Percentiles rank a stretch among this genome's conserved stretches.
These are phyloP conservation scores for Pagrus major DNA, from an alignment of 2,113 vertebrate genomes.

Conservation along the genomic window DNA sequence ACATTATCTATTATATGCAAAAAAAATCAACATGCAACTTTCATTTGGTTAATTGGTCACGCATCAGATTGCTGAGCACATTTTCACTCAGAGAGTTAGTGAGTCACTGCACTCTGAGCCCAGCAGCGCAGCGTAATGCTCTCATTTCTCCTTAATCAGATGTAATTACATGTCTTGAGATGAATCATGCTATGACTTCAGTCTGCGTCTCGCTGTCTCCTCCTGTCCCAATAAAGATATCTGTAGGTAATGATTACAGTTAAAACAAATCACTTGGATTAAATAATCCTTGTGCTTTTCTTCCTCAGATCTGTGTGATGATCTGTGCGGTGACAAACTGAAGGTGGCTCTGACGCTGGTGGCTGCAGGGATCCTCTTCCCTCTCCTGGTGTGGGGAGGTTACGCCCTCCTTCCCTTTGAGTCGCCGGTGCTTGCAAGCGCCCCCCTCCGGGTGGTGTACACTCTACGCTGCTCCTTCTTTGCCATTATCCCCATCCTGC, in stretches of 20 bases:
- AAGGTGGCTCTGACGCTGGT: conserved; percentile 30
- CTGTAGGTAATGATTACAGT: not conserved
- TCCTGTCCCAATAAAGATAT: not conserved
- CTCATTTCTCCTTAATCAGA: conserved; percentile 11
- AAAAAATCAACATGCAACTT: not conserved
- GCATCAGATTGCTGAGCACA: not conserved
- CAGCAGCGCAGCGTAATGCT: not conserved
- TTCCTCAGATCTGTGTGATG: conserved; percentile 59
- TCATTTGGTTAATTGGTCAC: not conserved
- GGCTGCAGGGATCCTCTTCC: conserved; percentile 87
- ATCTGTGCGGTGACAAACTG: conserved; percentile 57
- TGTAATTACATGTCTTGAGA: conserved; percentile 16
- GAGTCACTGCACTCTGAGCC: not conserved
- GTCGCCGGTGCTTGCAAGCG: conserved; percentile 83
- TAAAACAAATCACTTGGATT: not conserved
- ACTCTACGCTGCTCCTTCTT: conserved; percentile 91
- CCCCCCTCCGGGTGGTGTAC: conserved; percentile 90
- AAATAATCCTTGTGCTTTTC: not conserved
- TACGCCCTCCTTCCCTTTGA: conserved; percentile 93
- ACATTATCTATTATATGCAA: not conserved
- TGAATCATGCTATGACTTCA: not conserved
- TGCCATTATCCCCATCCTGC: conserved; percentile 89
- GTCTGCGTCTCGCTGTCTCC: not conserved
- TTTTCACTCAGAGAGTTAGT: not conserved
- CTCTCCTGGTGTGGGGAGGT: conserved; percentile 90